phyloP scores from a whole-genome alignment of 2,113 vertebrate species.

The Carettochelys insculpta region DNA sequence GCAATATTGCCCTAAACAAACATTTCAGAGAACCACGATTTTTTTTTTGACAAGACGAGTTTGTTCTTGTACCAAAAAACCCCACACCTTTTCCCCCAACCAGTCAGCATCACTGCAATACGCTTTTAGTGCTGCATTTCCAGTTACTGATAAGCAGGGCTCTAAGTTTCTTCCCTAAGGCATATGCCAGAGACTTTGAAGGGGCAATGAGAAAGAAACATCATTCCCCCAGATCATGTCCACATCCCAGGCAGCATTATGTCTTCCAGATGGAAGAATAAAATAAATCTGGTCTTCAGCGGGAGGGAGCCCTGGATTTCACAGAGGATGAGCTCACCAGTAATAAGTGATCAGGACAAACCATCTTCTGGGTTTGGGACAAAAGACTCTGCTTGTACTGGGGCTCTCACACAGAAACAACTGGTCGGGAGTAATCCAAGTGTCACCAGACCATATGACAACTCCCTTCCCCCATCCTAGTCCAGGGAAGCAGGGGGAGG shows the following conservation, averaged over 20 bases:
- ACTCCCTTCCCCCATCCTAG: too few species aligned
- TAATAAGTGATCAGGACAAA: background rate
- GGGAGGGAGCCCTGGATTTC: background rate
- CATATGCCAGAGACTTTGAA: background rate
- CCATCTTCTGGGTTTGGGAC: background rate
- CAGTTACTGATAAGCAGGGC: background rate
- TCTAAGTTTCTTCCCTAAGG: background rate
- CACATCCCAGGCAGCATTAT: background rate
- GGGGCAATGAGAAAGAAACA: background rate
- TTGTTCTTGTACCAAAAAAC: too few species aligned
- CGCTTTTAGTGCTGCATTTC: background rate
- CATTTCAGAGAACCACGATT: conserved; percentile 45
- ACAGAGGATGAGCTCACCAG: background rate
- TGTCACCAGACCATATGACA: too few species aligned
- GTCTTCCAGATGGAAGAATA: background rate
- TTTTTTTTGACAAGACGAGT: conserved; percentile 33
- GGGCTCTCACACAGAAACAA: background rate
- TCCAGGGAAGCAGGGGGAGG: too few species aligned
- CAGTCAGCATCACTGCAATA: background rate
- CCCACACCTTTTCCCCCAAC: too few species aligned
- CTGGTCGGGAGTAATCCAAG: too few species aligned
- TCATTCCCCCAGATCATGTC: background rate
- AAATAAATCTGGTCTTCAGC: background rate
- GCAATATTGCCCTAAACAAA: conserved; percentile 32
- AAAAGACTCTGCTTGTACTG: background rate